These are phyloP conservation scores for Cyprinodon variegatus DNA, from an alignment of 2,113 vertebrate genomes.

Conservation along the genomic window DNA sequence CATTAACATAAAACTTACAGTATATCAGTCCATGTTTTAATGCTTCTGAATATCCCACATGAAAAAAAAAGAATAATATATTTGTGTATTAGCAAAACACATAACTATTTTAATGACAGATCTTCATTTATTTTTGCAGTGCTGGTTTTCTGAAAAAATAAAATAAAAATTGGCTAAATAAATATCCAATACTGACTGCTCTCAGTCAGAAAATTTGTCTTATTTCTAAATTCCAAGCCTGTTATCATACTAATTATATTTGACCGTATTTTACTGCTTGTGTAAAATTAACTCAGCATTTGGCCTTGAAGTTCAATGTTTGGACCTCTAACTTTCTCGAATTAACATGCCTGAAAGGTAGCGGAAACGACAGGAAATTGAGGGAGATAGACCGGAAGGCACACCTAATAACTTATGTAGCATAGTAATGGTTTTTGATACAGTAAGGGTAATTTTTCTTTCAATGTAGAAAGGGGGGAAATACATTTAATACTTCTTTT, in stretches of 20 bases:
- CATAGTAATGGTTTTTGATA: not conserved
- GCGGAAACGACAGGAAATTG: not conserved
- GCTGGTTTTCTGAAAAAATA: no score
- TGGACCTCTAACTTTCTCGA: not conserved
- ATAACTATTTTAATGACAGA: no score
- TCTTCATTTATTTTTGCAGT: no score
- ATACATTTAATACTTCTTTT: not conserved
- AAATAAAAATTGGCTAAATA: no score
- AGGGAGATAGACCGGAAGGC: not conserved
- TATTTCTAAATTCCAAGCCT: no score
- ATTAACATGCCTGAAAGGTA: not conserved
- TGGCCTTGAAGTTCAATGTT: not conserved
- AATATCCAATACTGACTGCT: no score
- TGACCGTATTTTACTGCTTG: not conserved
- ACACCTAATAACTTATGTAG: not conserved
- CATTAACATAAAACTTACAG: no score
- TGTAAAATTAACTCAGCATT: not conserved
- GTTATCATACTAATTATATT: not conserved
- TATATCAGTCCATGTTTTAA: no score
- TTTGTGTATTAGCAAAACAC: no score
- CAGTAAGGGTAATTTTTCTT: not conserved
- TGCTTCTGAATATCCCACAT: no score
- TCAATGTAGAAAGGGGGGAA: not conserved
- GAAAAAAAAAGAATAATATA: no score
- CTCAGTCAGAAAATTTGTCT: no score